phyloP scores from a whole-genome alignment of 2,888 invertebrate species.

The Ligdia adustata region DNA sequence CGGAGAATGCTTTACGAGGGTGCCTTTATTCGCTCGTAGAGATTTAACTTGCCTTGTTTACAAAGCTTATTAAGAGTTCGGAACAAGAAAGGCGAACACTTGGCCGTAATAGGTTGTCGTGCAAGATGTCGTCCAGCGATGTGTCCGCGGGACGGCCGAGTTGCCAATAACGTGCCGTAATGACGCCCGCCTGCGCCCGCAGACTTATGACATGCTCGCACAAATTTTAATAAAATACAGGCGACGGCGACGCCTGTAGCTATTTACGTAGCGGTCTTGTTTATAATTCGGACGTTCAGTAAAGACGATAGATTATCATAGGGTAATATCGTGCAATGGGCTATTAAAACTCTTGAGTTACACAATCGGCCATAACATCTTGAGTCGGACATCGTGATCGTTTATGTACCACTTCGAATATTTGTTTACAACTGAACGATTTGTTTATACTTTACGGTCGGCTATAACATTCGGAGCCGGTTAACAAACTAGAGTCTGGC shows the following conservation, averaged over 20 bases:
- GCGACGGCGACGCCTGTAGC: not conserved
- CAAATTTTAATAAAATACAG: slow-evolving; percentile 49
- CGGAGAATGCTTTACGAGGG: slow-evolving; percentile 34
- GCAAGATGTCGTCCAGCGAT: slow-evolving; percentile 75
- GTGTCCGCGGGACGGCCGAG: slow-evolving; percentile 66
- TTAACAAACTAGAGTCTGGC: slow-evolving; percentile 70
- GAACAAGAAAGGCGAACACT: slow-evolving; percentile 64
- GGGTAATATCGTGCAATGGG: slow-evolving; percentile 12
- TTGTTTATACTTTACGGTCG: slow-evolving; percentile 72
- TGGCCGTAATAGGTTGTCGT: slow-evolving; percentile 75
- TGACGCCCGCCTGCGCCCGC: slow-evolving; percentile 65
- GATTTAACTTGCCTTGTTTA: slow-evolving; percentile 41
- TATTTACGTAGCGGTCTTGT: slow-evolving; percentile 15
- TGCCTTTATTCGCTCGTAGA: slow-evolving; percentile 33
- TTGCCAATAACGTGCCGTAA: slow-evolving; percentile 78
- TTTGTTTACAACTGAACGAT: slow-evolving; percentile 67
- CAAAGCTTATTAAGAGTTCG: slow-evolving; percentile 58
- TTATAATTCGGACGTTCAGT: slow-evolving; percentile 10
- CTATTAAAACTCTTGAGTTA: slow-evolving; percentile 19
- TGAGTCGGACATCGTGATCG: slow-evolving; percentile 30
- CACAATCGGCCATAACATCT: slow-evolving; percentile 15
- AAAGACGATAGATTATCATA: slow-evolving; percentile 10
- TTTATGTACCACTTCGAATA: slow-evolving; percentile 59
- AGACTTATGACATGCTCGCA: slow-evolving; percentile 52
- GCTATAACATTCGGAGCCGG: slow-evolving; percentile 70